Base-by-base conservation (phyloP, 2,797 vertebrate species). In the Macrochelys suwanniensis region DNA sequence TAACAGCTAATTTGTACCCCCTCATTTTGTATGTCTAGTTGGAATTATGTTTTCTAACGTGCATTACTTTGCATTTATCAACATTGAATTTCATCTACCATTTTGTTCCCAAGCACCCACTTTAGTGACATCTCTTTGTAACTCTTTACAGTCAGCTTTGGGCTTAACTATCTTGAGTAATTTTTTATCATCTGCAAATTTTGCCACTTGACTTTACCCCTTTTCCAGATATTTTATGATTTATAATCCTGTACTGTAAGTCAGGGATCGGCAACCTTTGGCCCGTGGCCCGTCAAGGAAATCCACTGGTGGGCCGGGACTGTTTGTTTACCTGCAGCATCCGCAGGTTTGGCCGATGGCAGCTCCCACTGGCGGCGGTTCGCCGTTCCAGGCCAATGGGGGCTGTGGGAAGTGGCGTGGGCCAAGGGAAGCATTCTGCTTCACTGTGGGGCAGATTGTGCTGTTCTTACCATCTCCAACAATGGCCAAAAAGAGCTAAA, bases 401-500 rank as follows among this genome's bases (percentile, higher is more conserved):
- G 51, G 2, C 51, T 53, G 51, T 6, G 51, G 17, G 51, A 53
- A 53, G 51, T 1, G 17, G 51, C 17, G 6, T 6, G 3, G 17
- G 51, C 51, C 3, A 6, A 53, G 51, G 51, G 51, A 42, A 42
- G 37, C 37, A 42, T 9, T 37, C 37, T 3, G 42, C 23, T 71
- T 42, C 65, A 37, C 33, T 42, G n/a, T 42, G n/a, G 65, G n/a
- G 21, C 65, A 71, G 65, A 71, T 21, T 42, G 65, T 11, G 19
- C 6, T 11, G n/a, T 71, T 42, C 17, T 42, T 23, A 71, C 19
- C n/a, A 71, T 71, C n/a, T 71, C n/a, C n/a, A 23, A 17, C 76
- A 6, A 10, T 57, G 33, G 9, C 45, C 56, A 0, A 0, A 6
- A 61, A 33, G 31, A 6, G 5, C 68, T 6, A 25, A 85, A 19